Percentiles rank a stretch among this genome's conserved stretches.
phyloP scores from a whole-genome alignment of 2,888 invertebrate species.

The Lochmaea capreae region DNA sequence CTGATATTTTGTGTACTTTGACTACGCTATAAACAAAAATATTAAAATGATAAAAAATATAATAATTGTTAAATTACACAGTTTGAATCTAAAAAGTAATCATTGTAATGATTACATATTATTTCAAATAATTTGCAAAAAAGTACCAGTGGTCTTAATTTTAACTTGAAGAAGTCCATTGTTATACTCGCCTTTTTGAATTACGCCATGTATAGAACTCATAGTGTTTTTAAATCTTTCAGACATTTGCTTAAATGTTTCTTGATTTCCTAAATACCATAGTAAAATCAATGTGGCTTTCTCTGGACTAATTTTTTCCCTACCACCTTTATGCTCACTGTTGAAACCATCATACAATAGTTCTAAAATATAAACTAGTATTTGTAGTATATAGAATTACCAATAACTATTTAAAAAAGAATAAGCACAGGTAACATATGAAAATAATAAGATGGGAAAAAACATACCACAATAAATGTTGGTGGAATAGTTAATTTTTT shows the following conservation, averaged over 20 bases:
- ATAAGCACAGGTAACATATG: too few relatives aligned
- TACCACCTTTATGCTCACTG: constrained; percentile 37
- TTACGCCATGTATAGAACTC: constrained; percentile 36
- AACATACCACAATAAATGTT: too few relatives aligned
- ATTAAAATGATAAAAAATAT: background rate
- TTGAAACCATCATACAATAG: constrained; percentile 31
- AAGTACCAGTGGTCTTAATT: background rate
- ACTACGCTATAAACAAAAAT: too few relatives aligned
- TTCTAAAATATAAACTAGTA: constrained; percentile 26
- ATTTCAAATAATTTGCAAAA: too few relatives aligned
- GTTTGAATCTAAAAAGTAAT: too few relatives aligned
- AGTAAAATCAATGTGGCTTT: constrained; percentile 41
- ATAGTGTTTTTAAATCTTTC: constrained; percentile 41
- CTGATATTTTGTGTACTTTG: too few relatives aligned
- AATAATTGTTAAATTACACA: background rate
- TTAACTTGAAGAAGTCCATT: background rate
- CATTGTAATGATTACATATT: too few relatives aligned
- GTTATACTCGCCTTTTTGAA: constrained; percentile 33
- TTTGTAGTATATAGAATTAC: too few relatives aligned
- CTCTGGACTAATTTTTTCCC: constrained; percentile 37
- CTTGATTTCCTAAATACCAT: constrained; percentile 43
- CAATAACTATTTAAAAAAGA: too few relatives aligned
- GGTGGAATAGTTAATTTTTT: background rate
- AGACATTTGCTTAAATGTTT: constrained; percentile 40
- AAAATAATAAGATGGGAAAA: too few relatives aligned